Percentiles rank a stretch among this genome's conserved stretches.
These are phyloP conservation scores for Corapipo altera DNA, from an alignment of 2,113 vertebrate species.

Conservation along the genomic window DNA sequence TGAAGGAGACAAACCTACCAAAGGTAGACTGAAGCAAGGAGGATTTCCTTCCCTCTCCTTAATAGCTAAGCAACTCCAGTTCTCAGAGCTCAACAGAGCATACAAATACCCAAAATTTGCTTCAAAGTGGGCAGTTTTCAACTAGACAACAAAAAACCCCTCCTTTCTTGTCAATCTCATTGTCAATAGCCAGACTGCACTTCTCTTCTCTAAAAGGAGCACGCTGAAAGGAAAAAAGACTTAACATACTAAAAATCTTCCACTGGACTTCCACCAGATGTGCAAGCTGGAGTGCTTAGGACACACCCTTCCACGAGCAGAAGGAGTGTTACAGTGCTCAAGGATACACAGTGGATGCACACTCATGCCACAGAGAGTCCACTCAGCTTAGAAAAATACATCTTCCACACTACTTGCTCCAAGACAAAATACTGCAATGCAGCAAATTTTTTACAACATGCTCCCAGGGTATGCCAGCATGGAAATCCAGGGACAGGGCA, in stretches of 20 bases:
- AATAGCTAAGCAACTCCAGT: background rate
- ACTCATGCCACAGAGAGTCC: background rate
- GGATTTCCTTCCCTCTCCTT: background rate
- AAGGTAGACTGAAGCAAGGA: background rate
- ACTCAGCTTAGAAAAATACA: background rate
- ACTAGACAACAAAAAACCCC: background rate
- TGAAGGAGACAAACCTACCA: background rate
- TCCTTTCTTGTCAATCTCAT: background rate
- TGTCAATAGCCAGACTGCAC: background rate
- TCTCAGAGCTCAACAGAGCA: background rate
- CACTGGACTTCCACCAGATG: background rate
- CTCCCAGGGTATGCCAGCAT: background rate
- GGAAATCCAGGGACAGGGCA: conserved; percentile 21
- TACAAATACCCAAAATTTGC: background rate
- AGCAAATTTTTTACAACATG: conserved; percentile 35
- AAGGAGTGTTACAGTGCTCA: background rate
- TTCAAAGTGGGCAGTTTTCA: background rate
- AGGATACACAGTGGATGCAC: background rate
- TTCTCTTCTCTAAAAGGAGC: background rate
- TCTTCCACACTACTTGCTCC: background rate
- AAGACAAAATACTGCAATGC: conserved; percentile 63
- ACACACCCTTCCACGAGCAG: background rate
- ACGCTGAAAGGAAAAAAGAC: background rate
- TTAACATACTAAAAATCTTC: background rate
- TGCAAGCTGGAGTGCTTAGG: background rate